Evolutionary conservation across 2,888 invertebrate species (phyloP), one percentile per base, ranked within the genome.

Genomic region (Aleiodes leptofemur): DNA sequence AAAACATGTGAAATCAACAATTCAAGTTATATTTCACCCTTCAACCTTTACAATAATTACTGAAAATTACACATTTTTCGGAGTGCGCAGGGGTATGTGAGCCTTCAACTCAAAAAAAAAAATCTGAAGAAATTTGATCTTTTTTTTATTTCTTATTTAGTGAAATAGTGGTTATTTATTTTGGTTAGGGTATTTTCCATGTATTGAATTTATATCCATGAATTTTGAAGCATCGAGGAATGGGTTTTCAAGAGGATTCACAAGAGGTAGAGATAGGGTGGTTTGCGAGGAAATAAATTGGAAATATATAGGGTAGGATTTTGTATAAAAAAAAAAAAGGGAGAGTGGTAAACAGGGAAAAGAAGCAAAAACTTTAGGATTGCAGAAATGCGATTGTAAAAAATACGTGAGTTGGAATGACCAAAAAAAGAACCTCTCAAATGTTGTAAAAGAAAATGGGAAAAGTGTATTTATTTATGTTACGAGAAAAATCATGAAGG

Each of bases 221-320:
- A 64, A 64, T 43, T 64, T 64, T 16, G 64, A 43, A 23, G 43
- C 13, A 23, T 48, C 9, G 16, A 64, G 64, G 16, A 48, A 23
- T 48, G 16, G 43, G 8, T 16, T 43, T 43, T 8, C 43, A 43
- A 43, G 48, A 4, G 16, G 16, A 16, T 14, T n/a, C n/a, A 16
- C 16, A 48, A 48, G 64, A 64, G 34, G 4, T 16, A 38, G 43
- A 13, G 23, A 48, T 14, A 14, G 43, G 48, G 48, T 64, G 64
- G 11, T 43, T 43, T 43, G 43, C 16, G 64, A 23, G 14, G 48
- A 64, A 64, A 64, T 64, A 64, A 43, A 64, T 64, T 64, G 64
- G 64, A 64, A 64, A 64, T 64, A 64, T 64, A 43, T 43, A 43
- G 43, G 43, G 43, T 43, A 9, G 43, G 43, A 43, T 43, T 43